phyloP scores from a whole-genome alignment of 1,140 invertebrate species.

The Carposina sasakii region DNA sequence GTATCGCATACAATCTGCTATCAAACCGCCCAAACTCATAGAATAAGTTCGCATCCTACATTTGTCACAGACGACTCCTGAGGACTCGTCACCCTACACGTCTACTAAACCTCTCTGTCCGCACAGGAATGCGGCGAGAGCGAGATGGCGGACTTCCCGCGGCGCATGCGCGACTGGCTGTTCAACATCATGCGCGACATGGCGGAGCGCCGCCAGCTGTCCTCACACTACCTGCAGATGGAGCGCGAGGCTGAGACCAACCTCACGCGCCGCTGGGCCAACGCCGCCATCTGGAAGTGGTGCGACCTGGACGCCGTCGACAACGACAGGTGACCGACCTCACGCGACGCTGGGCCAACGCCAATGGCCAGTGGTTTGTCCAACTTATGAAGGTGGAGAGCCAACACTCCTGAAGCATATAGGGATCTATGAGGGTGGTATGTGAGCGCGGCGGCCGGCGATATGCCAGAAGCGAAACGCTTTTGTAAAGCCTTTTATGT shows the following conservation, averaged over 20 bases:
- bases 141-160: constrained; percentile 92
- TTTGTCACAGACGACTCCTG: too few relatives aligned
- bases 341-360: background rate
- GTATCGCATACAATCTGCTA: too few relatives aligned
- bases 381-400: too few relatives aligned
- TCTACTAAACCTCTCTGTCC: too few relatives aligned
- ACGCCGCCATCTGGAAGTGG: constrained; percentile 97
- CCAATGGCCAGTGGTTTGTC: background rate
- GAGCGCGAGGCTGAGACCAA: constrained; percentile 91
- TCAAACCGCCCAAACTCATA: too few relatives aligned
- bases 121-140: constrained; percentile 82
- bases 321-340: constrained; percentile 78
- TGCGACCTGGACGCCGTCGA: constrained; percentile 93
- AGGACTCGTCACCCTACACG: too few relatives aligned
- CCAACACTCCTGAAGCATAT: too few relatives aligned
- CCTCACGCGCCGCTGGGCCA: constrained; percentile 87
- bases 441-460: too few relatives aligned
- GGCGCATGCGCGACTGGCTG: constrained; percentile 96
- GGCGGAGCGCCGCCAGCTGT: constrained; percentile 90
- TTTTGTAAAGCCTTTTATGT: too few relatives aligned
- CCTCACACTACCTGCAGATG: constrained; percentile 88
- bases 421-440: too few relatives aligned
- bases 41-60: too few relatives aligned
- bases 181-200: constrained; percentile 97
- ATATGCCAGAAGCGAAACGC: too few relatives aligned